Evolutionary conservation across 2,113 vertebrate species (phyloP), one percentile per base, ranked within the genome.

Genomic region (Coturnix japonica): DNA sequence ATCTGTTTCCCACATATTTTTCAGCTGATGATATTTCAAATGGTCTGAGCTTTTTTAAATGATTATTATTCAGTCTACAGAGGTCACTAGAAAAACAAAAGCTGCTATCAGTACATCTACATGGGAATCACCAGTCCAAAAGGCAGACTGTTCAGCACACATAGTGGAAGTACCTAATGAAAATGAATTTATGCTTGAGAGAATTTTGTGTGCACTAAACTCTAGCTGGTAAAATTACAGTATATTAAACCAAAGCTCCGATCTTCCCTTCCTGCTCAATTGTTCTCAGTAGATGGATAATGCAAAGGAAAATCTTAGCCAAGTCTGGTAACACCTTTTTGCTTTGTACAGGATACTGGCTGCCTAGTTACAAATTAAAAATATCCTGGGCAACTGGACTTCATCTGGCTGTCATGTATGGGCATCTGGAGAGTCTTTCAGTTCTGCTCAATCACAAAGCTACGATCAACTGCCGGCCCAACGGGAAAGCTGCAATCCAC

Each of bases 401-500:
- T 63, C 99, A 99, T 44, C 97, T 99, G 10, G 98, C 99, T 39
- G 98, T 99, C 90, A 97, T 99, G 97, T 97, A 98, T 73, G 98
- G 99, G 18, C 98, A 98, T 0, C 75, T 99, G 93, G 99, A 99
- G 85, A 98, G 98, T 4, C 98, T 99, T 8, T 61, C 88, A 14
- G 97, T 98, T 13, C 97, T 99, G 7, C 96, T 99, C 78, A 96
- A 98, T 78, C 97, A 98, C 73, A 98, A 99, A 13, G 99, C 99
- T 6, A 97, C 98, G 1, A 93, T 99, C 96, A 99, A 99, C 97
- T 97, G 95, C 59, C 98, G 97, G 89, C 99, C 99, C 64, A 99
- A 99, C 0, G 99, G 99, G n/a, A 99, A 99, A 97, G 99, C 99
- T 1, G 98, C 99, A 0, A 98, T 99, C 87, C 99, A 99, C 0